Evolutionary conservation across 2,888 invertebrate species (phyloP), one percentile per base, ranked within the genome.

Genomic region (Hesperia comma): DNA sequence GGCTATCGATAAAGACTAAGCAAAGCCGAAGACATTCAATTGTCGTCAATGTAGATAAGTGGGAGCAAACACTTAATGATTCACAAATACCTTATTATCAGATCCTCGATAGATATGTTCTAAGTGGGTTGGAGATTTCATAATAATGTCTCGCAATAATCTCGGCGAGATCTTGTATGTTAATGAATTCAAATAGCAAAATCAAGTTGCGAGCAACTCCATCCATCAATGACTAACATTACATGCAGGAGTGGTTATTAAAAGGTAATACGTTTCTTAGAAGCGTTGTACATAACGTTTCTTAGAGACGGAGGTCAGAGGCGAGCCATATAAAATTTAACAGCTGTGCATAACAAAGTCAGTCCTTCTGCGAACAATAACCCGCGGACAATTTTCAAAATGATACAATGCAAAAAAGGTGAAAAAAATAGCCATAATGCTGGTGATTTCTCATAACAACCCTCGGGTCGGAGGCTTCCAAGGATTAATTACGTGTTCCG

Each of bases 401-500:
- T 80, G 82, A 86, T 86, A 87, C 86, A 87, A 86, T 87, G 85
- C 86, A 82, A 85, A 87, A 85, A 84, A 83, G 79, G 77, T 79
- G 80, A 79, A 83, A 85, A 84, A 86, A 84, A 80, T 69, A 83
- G 80, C 82, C 84, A 86, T 86, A 87, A 88, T 82, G 82, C 79
- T 81, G 81, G 85, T 84, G 87, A 88, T 90, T 89, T 90, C 90
- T 90, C 85, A 86, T 86, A 89, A 87, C 90, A 88, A 88, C 89
- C 92, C 88, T 89, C 79, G 85, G 85, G 84, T 88, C 76, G 89
- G 83, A 92, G 92, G 92, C 89, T 91, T 92, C 92, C 87, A 87
- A 87, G 92, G 92, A 92, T 92, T 92, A 92, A 92, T 92, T 92
- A 92, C 86, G 89, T 84, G 90, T 92, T 92, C 92, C 86, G 86